Percentiles rank a stretch among this genome's conserved stretches.
Conservation (phyloP, 2,797 vertebrate species). For the Tarsius wallacei region DNA sequence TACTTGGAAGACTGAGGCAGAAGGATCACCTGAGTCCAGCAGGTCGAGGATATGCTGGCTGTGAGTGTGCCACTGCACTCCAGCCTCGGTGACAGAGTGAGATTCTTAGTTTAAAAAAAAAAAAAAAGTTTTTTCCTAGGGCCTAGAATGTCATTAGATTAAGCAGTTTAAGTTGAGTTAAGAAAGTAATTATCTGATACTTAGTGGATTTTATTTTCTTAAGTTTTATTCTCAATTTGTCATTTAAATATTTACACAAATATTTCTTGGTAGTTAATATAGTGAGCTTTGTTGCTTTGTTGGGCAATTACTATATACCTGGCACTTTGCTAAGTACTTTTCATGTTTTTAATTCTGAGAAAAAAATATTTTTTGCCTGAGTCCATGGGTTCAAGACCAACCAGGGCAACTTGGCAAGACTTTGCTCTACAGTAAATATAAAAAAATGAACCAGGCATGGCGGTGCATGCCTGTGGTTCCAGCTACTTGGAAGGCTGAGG, state of each 20-base stretch:
- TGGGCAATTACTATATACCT: not conserved
- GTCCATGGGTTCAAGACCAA: not conserved
- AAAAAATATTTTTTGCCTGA: not conserved
- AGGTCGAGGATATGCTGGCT: no score
- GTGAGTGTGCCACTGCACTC: no score
- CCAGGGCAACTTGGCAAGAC: no score
- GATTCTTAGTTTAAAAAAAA: no score
- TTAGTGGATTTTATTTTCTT: conserved; percentile 62
- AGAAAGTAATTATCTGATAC: conserved; percentile 51
- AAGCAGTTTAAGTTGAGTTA: conserved; percentile 27
- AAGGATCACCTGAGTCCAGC: no score
- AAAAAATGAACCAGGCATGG: no score
- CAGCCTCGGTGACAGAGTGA: no score
- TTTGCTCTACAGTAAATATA: no score
- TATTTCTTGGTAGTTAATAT: not conserved
- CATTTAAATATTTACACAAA: conserved; percentile 30
- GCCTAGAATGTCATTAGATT: not conserved
- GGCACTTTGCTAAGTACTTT: conserved; percentile 25
- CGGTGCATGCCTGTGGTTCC: no score
- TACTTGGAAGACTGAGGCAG: no score
- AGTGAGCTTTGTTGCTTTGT: not conserved
- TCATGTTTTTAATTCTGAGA: not conserved
- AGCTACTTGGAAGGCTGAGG: no score
- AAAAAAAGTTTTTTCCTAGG: not conserved
- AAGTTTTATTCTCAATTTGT: conserved; percentile 31